Conservation (phyloP, 2,888 invertebrate genomes). For the Steromphala cineraria region DNA sequence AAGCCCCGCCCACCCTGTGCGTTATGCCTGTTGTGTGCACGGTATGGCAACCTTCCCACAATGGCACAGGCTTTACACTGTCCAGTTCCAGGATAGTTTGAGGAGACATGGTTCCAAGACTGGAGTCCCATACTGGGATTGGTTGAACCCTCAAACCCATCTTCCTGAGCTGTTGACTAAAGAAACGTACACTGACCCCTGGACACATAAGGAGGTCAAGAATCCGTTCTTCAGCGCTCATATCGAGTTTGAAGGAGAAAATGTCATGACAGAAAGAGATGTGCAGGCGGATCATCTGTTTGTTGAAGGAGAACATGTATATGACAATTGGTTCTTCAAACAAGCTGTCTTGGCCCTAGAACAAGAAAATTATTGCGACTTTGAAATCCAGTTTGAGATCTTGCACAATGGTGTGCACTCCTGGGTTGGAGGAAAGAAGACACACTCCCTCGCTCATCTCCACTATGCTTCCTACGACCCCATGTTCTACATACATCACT, state of each 20-base stretch:
- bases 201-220: constrained; percentile 14
- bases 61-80: constrained; percentile 48
- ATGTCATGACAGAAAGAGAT: constrained; percentile 31
- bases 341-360: constrained; percentile 34
- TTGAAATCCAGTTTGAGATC: constrained; percentile 45
- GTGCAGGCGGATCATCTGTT: constrained; percentile 27
- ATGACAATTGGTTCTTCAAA: constrained; percentile 43
- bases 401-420: constrained; percentile 45
- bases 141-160: constrained; percentile 28
- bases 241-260: constrained; percentile 35
- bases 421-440: constrained; percentile 39
- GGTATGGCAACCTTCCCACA: constrained; percentile 49
- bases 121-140: constrained; percentile 48
- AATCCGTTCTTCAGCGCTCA: constrained; percentile 42
- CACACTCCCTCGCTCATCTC: constrained; percentile 41
- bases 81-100: constrained; percentile 45
- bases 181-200: constrained; percentile 29
- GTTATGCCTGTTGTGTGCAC: constrained; percentile 47
- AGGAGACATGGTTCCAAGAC: constrained; percentile 40
- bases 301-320: background rate
- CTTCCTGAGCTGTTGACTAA: constrained; percentile 35
- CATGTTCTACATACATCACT: constrained; percentile 44
- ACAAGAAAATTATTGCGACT: constrained; percentile 40
- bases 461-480: constrained; percentile 49
- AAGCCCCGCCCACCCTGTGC: constrained; percentile 32